phyloP scores from a whole-genome alignment of 2,888 invertebrate species.

The Melanostoma mellinum region DNA sequence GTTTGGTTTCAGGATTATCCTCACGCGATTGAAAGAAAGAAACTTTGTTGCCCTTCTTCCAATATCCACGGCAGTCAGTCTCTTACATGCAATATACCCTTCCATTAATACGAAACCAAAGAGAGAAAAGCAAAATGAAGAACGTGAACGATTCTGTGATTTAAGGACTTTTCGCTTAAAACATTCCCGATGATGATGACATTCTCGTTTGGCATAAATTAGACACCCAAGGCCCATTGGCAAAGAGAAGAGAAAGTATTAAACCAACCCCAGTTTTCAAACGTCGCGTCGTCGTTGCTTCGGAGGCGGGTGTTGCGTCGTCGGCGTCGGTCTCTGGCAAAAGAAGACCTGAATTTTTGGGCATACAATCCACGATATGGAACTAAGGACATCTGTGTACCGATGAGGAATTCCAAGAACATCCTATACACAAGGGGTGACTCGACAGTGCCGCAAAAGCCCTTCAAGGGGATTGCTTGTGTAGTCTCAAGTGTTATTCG shows the following conservation, averaged over 20 bases:
- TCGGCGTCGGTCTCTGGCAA: too few relatives aligned
- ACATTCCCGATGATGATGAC: constrained; percentile 68
- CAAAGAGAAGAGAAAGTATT: too few relatives aligned
- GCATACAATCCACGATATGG: constrained; percentile 2
- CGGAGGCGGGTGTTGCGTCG: too few relatives aligned
- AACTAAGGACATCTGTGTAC: constrained; percentile 44
- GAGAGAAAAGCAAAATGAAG: constrained; percentile 50
- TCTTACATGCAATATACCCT: constrained; percentile 40
- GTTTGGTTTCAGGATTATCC: constrained; percentile 67
- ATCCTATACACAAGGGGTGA: constrained; percentile 45
- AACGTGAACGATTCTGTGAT: constrained; percentile 67
- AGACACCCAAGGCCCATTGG: constrained; percentile 49
- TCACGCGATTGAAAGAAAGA: constrained; percentile 61
- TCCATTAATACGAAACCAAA: constrained; percentile 14
- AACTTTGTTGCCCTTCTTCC: constrained; percentile 35
- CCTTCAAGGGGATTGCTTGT: constrained; percentile 40
- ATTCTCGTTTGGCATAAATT: constrained; percentile 68
- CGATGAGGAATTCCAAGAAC: not conserved
- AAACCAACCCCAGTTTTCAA: too few relatives aligned
- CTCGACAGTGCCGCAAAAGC: constrained; percentile 32
- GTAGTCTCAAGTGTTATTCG: constrained; percentile 63
- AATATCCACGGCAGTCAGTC: constrained; percentile 18
- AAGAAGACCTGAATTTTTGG: constrained; percentile 19
- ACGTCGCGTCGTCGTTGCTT: too few relatives aligned
- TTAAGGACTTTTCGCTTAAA: constrained; percentile 71